These are phyloP conservation scores for Morelia viridis DNA, from an alignment of 2,797 vertebrate genomes.

Conservation along the genomic window DNA sequence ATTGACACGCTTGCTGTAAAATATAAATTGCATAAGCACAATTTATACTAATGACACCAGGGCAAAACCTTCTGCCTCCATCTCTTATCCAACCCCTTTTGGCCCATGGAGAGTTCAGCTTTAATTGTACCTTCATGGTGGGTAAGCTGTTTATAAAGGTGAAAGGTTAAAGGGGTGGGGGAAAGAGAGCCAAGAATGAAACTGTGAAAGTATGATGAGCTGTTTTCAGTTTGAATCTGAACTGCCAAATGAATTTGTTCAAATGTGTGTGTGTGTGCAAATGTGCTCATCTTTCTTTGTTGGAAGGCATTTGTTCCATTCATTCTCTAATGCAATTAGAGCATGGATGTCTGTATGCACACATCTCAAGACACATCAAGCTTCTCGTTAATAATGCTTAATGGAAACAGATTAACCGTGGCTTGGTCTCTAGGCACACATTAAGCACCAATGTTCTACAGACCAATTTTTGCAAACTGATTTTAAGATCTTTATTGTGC, in stretches of 20 bases:
- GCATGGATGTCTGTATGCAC: not conserved
- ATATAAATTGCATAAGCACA: conserved; percentile 67
- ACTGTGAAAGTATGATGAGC: conserved; percentile 40
- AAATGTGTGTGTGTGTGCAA: not conserved
- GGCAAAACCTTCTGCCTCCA: conserved; percentile 51
- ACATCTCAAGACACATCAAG: conserved; percentile 31
- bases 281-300: not conserved
- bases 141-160: conserved; percentile 41
- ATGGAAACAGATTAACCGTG: conserved; percentile 44
- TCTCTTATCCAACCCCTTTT: conserved; percentile 48
- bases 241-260: not conserved
- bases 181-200: conserved; percentile 50
- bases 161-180: conserved; percentile 60
- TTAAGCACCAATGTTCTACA: not conserved
- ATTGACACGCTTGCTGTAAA: conserved; percentile 67
- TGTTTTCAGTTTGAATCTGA: conserved; percentile 35
- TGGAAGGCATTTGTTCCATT: not conserved
- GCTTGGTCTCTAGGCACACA: not conserved
- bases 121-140: conserved; percentile 52
- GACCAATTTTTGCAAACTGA: conserved; percentile 23
- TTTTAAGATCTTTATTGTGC: not conserved
- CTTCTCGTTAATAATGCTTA: conserved; percentile 48
- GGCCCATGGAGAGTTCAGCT: conserved; percentile 25
- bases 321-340: conserved; percentile 8
- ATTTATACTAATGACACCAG: conserved; percentile 66